Base-by-base conservation (phyloP, 37 sponge, comb jelly and placozoan genomes). In the Chondrilla cf. caribensis region DNA sequence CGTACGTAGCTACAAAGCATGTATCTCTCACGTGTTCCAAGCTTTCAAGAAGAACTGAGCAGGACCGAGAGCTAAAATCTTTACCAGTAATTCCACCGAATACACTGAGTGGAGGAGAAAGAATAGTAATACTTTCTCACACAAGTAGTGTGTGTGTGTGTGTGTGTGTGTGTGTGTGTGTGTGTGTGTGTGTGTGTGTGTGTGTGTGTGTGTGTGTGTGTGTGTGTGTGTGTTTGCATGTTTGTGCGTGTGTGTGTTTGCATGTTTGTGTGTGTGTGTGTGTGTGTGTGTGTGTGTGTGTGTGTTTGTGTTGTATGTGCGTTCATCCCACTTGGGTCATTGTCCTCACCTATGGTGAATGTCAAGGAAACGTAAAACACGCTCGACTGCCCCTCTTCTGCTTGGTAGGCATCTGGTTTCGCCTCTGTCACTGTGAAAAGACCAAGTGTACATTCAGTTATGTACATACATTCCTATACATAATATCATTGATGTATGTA, bases 11-110 rank as follows among this genome's bases (percentile, higher is more conserved):
- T 5, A 67, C 5, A 67, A 67, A 28, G 1, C 33, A 17, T 67
- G 68, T 2, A 1, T 19, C 18, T 89, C 87, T 82, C 55, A 93
- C 91, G 83, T 38, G 32, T 94, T 88, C 92, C 95, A 88, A 15
- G 84, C 42, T 31, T 86, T 83, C 17, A 70, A 77, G 89, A 90
- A 94, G 75, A 90, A 94, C 7, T 80, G 51, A 58, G 40, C 21
- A 1, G 82, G 87, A 9, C 95, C 95, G 9, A 80, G 47, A 0
- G 84, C 89, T 29, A 94, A 17, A 8, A 94, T 80, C 60, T 84
- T 94, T 33, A 94, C 31, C 15, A 59, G 24, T 17, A 88, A 77
- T 60, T 94, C 95, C 42, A 80, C 68, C 0, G 80, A n/a, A 57
- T 94, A 94, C 9, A 93, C 93, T 93, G 66, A 26, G 35, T 22